These are phyloP conservation scores for Cephus pygmeus DNA, from an alignment of 2,888 invertebrate species.

Conservation along the genomic window DNA sequence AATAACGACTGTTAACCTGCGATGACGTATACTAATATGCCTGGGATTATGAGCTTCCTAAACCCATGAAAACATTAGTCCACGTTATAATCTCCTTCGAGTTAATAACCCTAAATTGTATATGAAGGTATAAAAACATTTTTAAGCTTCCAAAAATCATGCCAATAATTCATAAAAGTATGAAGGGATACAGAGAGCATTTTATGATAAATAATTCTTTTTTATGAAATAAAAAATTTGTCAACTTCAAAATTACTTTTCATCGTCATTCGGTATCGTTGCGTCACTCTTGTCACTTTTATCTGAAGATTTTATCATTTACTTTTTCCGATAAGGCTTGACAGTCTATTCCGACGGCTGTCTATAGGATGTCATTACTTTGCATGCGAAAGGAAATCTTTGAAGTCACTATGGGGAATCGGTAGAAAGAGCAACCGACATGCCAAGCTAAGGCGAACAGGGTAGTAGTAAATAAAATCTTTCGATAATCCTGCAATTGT, in stretches of 20 bases:
- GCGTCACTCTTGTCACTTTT: no score
- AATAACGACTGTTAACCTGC: conserved; percentile 41
- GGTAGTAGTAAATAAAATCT: not conserved
- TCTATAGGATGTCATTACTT: not conserved
- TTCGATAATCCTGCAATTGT: not conserved
- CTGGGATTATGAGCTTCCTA: conserved; percentile 31
- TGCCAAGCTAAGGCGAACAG: not conserved
- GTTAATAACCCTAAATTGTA: not conserved
- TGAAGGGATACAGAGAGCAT: no score
- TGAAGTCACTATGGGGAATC: not conserved
- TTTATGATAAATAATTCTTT: no score
- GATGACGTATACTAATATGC: conserved; percentile 39
- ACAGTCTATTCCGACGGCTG: not conserved
- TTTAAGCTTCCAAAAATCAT: not conserved
- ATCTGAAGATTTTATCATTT: not conserved
- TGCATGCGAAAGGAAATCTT: not conserved
- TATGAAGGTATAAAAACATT: not conserved
- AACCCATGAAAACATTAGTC: conserved; percentile 32
- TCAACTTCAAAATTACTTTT: no score
- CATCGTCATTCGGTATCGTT: no score
- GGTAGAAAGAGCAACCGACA: not conserved
- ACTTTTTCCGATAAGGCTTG: not conserved
- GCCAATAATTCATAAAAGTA: no score
- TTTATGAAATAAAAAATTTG: no score
- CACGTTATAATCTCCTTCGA: conserved; percentile 37